Evolutionary conservation across 2,888 invertebrate genomes (phyloP), one percentile per base, ranked within the genome.

Genomic region (Steinernema scapterisci): DNA sequence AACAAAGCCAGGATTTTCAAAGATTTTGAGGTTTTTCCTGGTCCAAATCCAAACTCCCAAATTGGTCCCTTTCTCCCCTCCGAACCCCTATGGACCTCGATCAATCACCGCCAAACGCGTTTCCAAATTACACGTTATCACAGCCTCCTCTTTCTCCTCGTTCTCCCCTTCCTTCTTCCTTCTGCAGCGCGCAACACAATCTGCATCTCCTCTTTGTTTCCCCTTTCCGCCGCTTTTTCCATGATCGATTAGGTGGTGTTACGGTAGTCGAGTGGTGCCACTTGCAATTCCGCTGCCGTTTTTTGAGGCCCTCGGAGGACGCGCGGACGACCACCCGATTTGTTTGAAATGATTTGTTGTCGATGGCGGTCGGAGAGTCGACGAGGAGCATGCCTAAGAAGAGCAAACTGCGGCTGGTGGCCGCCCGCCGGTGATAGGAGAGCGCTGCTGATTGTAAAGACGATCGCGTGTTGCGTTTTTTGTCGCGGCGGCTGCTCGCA

Each of bases 381-480:
- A 48, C 13, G n/a, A 21, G 19, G 5, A 38, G 38, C 9, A n/a
- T n/a, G n/a, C 38, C 38, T 9, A 38, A 38, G 38, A 38, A 38
- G 38, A 38, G n/a, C n/a, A n/a, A 3, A 9, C 38, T 3, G 5
- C 38, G 38, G 38, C 38, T 9, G 38, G 48, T 5, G 19, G 48
- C n/a, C n/a, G n/a, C n/a, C n/a, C n/a, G n/a, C n/a, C 48, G 48
- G 48, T 19, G 48, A 48, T 16, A n/a, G 48, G 48, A 48, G 48
- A 48, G 48, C 7, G 38, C 11, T 13, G 25, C n/a, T 38, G 25
- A 31, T 63, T 25, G 63, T 63, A 63, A 63, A 63, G 38, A 63
- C 63, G 63, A 27, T 63, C 63, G 27, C 63, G 63, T n/a, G 63
- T 63, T 63, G 63, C 63, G 63, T 63, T 63, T 63, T 63, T 63